Evolutionary conservation across 2,113 vertebrate species (phyloP).

Genomic region (Lota lota): DNA sequence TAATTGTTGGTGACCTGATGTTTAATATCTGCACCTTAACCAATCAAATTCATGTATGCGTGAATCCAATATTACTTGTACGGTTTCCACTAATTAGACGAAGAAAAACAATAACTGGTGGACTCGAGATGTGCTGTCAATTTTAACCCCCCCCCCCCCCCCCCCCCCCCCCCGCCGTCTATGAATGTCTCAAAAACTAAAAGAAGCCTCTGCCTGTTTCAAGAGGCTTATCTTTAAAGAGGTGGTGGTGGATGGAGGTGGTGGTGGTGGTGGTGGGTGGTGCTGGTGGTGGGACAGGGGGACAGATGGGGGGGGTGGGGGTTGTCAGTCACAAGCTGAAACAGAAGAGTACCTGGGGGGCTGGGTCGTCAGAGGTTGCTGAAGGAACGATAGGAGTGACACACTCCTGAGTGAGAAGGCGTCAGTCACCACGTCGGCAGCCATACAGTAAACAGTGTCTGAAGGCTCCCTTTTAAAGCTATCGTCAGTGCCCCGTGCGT

Average conservation of each 20-base stretch:
- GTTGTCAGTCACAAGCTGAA: too few species aligned
- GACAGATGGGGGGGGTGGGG: neutral
- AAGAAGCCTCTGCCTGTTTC: constrained; percentile 18
- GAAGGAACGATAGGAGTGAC: constrained; percentile 11
- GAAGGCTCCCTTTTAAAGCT: constrained; percentile 41
- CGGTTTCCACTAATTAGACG: too few species aligned
- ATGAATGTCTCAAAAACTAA: neutral
- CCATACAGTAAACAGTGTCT: constrained; percentile 41
- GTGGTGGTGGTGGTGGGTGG: neutral
- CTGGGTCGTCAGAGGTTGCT: too few species aligned
- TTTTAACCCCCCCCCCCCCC: too few species aligned
- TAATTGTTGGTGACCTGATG: too few species aligned
- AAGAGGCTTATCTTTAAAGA: constrained; percentile 37
- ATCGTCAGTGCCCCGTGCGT: constrained; percentile 12
- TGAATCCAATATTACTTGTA: too few species aligned
- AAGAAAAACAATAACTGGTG: too few species aligned
- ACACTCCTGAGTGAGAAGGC: constrained; percentile 9
- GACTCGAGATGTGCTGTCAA: too few species aligned
- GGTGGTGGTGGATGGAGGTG: neutral
- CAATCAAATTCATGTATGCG: too few species aligned
- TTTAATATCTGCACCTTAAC: too few species aligned
- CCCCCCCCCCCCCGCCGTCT: neutral
- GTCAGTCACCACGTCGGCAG: constrained; percentile 31
- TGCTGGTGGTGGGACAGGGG: neutral
- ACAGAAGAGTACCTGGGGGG: too few species aligned